Evolutionary conservation across 2,113 vertebrate genomes (phyloP), one percentile per base, ranked within the genome.

Genomic region (Mus spicilegus): DNA sequence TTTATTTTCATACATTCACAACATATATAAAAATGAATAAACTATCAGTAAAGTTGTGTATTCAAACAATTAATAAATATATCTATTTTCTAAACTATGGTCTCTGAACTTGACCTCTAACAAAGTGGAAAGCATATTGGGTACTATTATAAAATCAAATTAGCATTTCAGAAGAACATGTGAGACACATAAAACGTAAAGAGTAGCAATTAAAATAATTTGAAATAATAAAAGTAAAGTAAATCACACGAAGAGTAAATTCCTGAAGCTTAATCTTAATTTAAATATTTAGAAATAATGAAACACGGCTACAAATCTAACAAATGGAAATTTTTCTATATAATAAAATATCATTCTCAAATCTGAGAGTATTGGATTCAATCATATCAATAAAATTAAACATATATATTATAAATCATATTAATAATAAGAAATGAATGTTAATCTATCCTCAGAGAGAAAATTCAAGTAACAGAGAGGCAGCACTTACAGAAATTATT

Each of bases 391-490:
- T 93, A 87, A 76, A 94, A 89, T 69, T 36, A 82, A 96, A 88
- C 78, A 13, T n/a, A 20, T n/a, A 54, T 88, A 20, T 5, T 16
- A 63, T 91, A 91, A 75, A 69, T 87, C 39, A 90, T 20, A 58
- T 58, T 58, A 19, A 65, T 69, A 75, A 70, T 49, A 86, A 78
- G 12, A 5, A 1, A 42, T 90, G 49, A 87, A 77, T 91, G 93
- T 92, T 91, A 86, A 94, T 87, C 87, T 95, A 51, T 19, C 54
- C 19, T 90, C 61, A 88, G 20, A 61, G 28, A 89, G 91, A 95
- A 39, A 95, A 87, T 89, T 65, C 65, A 93, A 91, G 17, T 87
- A 91, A 94, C 19, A 80, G 81, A 97, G 81, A 97, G 76, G 54
- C 16, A 86, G 0, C 42, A 26, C 42, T 61, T 22, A 84, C 56